Evolutionary conservation across 30 jellyfish, hydroid and myxozoan species (phyloP), one percentile per base, ranked within the genome.

Genomic region (Cassiopea xamachana): DNA sequence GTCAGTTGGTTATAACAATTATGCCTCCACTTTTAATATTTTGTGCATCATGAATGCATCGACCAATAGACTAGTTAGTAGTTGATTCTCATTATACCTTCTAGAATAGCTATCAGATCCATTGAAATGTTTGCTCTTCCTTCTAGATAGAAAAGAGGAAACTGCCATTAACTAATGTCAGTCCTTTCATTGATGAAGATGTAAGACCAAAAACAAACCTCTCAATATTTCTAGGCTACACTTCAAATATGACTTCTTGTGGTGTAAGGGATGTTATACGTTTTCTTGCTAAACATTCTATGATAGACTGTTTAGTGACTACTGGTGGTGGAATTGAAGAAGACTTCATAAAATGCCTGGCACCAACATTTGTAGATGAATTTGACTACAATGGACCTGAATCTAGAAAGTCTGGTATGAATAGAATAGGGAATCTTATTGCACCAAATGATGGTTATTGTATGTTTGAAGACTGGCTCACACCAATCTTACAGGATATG

Each of bases 311-410:
- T 60, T 86, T 97, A 49, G 99, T 97, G 46, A 94, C 98, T 9
- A 89, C 99, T 18, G 97, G 97, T 2, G 99, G 99, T 15, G 99
- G 99, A 15, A 97, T 97, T 43, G 99, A 97, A 69, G 99, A 97
- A 82, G 99, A 97, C 79, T 86, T 94, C 73, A 92, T 97, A 5
- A 97, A 97, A 86, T 97, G 99, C 75, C 79, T 91, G 73, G 98
- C 98, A 14, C 99, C 98, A 7, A 82, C 98, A 0, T 93, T 83
- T 74, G 89, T 92, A 9, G 99, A 97, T 46, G 97, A 91, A 7
- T 97, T 97, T 75, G 62, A 76, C 27, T 83, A 91, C 73, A 89
- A 88, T 45, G 99, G 99, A 13, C 85, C 77, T 45, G 89, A 80
- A 68, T 78, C 97, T 61, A 89, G 99, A 78, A 83, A 69, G 49